Percentiles rank a stretch among this genome's conserved stretches.
phyloP scores from a whole-genome alignment of 2,888 invertebrate species.

The Melitaea athalia region DNA sequence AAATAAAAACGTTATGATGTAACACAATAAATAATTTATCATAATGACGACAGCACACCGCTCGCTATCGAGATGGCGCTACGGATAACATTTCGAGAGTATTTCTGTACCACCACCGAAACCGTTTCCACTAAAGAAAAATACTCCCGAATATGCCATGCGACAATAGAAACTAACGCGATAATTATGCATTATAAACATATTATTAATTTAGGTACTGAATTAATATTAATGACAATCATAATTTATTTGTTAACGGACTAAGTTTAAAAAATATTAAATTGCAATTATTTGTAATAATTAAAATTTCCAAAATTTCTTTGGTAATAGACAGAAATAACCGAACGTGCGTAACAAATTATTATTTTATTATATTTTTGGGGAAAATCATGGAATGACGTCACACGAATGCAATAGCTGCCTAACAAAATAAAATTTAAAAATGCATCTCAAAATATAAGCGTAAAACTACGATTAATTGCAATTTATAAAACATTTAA shows the following conservation, averaged over 20 bases:
- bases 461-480: slow-evolving; percentile 66
- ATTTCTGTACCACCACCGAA: slow-evolving; percentile 58
- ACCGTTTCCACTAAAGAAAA: slow-evolving; percentile 54
- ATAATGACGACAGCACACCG: slow-evolving; percentile 68
- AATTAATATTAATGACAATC: slow-evolving; percentile 68
- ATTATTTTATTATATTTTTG: slow-evolving; percentile 59
- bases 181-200: slow-evolving; percentile 73
- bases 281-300: slow-evolving; percentile 58
- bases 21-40: slow-evolving; percentile 78
- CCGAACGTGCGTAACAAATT: slow-evolving; percentile 61
- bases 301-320: slow-evolving; percentile 65
- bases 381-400: slow-evolving; percentile 69
- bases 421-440: slow-evolving; percentile 62
- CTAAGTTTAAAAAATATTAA: slow-evolving; percentile 47
- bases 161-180: slow-evolving; percentile 58
- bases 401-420: slow-evolving; percentile 74
- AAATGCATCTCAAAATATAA: slow-evolving; percentile 77
- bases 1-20: slow-evolving; percentile 66
- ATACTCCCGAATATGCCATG: slow-evolving; percentile 71
- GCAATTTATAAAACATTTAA: slow-evolving; percentile 64
- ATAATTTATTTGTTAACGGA: slow-evolving; percentile 52
- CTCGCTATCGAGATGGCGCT: slow-evolving; percentile 53
- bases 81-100: slow-evolving; percentile 67
- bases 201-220: slow-evolving; percentile 58
- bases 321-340: slow-evolving; percentile 72